Evolutionary conservation across 1,140 invertebrate species (phyloP).

Genomic region (Dolichoris vasculosae): DNA sequence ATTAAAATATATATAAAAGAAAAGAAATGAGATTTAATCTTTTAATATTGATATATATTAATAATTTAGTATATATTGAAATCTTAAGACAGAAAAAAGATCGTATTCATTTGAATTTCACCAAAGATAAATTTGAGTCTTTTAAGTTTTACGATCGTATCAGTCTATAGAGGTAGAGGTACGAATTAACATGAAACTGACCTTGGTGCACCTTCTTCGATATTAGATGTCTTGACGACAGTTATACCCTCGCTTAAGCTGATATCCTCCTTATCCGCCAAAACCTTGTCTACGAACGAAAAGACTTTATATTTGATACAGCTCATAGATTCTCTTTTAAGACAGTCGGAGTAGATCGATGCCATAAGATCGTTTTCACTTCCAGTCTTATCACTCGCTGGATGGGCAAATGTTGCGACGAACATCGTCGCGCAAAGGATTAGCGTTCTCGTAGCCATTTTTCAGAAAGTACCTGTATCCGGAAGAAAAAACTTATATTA

Average conservation of each 20-base stretch:
- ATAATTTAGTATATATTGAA: no score
- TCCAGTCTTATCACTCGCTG: slow-evolving; percentile 79
- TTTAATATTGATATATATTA: no score
- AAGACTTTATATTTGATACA: slow-evolving; percentile 90
- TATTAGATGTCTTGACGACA: slow-evolving; percentile 80
- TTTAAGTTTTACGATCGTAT: no score
- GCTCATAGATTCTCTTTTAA: slow-evolving; percentile 85
- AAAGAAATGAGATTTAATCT: no score
- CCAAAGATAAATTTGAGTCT: no score
- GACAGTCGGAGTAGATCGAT: slow-evolving; percentile 84
- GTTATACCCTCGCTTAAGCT: slow-evolving; percentile 86
- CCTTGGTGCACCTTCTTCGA: slow-evolving; percentile 83
- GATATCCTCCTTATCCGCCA: slow-evolving; percentile 84
- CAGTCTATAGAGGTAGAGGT: no score
- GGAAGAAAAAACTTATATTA: neutral
- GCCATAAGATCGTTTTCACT: slow-evolving; percentile 85
- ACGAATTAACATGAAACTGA: slow-evolving; percentile 65
- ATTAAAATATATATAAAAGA: no score
- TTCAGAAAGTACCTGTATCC: neutral
- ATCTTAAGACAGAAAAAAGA: no score
- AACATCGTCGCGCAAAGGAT: slow-evolving; percentile 67
- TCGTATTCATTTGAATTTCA: no score
- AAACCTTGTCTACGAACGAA: slow-evolving; percentile 87
- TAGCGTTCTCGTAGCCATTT: slow-evolving; percentile 58
- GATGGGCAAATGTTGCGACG: slow-evolving; percentile 76